phyloP scores from a whole-genome alignment of 2,797 vertebrate genomes.

The Coilia nasus region DNA sequence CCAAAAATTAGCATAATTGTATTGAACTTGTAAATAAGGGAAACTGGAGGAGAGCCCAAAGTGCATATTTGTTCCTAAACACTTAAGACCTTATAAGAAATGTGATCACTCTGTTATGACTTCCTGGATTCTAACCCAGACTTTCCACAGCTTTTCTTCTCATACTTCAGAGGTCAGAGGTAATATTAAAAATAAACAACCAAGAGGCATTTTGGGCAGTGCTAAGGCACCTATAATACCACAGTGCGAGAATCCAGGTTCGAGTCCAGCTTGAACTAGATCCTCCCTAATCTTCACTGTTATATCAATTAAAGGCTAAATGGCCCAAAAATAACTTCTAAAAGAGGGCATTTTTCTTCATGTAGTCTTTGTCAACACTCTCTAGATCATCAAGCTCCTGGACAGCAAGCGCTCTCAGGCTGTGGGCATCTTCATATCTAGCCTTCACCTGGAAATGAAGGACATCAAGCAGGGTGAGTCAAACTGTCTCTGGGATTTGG shows the following conservation, averaged over 20 bases:
- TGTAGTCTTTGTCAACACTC: not conserved
- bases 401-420: slow-evolving; percentile 94
- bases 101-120: slow-evolving; percentile 40
- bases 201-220: too few species aligned
- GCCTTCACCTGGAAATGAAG: slow-evolving; percentile 98
- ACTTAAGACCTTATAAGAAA: slow-evolving; percentile 47
- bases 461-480: slow-evolving; percentile 75
- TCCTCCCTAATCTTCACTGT: too few species aligned
- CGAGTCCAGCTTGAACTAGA: too few species aligned
- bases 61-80: slow-evolving; percentile 29
- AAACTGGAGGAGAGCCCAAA: slow-evolving; percentile 33
- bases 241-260: too few species aligned
- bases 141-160: slow-evolving; percentile 25
- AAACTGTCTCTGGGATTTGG: not conserved
- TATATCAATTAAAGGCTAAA: too few species aligned
- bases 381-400: slow-evolving; percentile 91
- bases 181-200: not conserved
- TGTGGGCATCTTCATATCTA: slow-evolving; percentile 97
- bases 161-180: not conserved
- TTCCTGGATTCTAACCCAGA: slow-evolving; percentile 25
- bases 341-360: not conserved
- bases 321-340: not conserved
- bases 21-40: slow-evolving; percentile 36
- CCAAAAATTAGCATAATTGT: slow-evolving; percentile 37
- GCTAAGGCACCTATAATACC: too few species aligned